Evolutionary conservation across 2,888 invertebrate genomes (phyloP), one percentile per base, ranked within the genome.

Genomic region (Exocentrus adspersus): DNA sequence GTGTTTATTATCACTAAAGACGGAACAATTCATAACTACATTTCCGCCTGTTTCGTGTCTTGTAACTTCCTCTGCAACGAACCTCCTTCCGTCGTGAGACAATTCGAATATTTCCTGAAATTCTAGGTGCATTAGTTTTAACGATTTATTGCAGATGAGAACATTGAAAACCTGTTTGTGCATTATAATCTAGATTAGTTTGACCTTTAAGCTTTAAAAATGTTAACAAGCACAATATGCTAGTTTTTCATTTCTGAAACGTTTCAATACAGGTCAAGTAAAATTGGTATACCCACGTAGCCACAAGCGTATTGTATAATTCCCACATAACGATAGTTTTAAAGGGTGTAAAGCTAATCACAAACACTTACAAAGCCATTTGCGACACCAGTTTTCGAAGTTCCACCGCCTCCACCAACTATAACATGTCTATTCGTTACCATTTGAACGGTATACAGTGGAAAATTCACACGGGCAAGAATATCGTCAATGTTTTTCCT

Each of bases 391-490:
- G 98, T 98, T 83, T 97, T 97, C 12, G 97, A 92, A 32, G 95
- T 92, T 61, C 99, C 98, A 65, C 98, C 99, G 58, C 98, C 98
- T 58, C 98, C 99, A 68, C 95, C 98, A 50, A 99, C 95, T 66
- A 99, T 85, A 75, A 98, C 92, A 85, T 97, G 97, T 72, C 95
- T 89, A 83, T 93, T 94, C 24, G 94, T 94, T 64, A 98, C 85
- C 86, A 94, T 92, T 84, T 94, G 92, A 28, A 97, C 87, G 1
- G 94, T 91, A 81, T 97, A 98, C 64, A 97, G 86, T 3, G 98
- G 98, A 85, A 97, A 95, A 87, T 95, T 95, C 50, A 96, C 93
- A 78, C 92, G 88, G 67, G 95, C 94, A 79, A 94, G 83, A 73
- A 94, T 86, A 72, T 92, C 91, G 80, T 91, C 89, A 77, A 85